Percentiles rank a stretch among this genome's conserved stretches.
Evolutionary conservation across 2,888 invertebrate species (phyloP).

Genomic region (Tigriopus californicus): DNA sequence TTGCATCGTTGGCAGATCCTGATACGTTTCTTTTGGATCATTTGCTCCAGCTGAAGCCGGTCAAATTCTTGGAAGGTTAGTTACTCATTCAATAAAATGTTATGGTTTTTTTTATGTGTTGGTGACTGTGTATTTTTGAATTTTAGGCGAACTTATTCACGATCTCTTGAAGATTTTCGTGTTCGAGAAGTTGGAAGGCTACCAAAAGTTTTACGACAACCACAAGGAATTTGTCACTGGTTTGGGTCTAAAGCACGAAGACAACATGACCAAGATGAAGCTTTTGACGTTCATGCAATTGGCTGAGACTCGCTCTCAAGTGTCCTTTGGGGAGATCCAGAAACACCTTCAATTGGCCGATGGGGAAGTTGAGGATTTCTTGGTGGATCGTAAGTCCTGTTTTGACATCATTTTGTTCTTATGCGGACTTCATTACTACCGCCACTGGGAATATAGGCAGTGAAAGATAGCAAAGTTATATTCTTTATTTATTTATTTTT

Average conservation of each 20-base stretch:
- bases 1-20: slow-evolving; percentile 84
- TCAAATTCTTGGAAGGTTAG: slow-evolving; percentile 58
- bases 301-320: slow-evolving; percentile 79
- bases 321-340: slow-evolving; percentile 72
- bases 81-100: not conserved
- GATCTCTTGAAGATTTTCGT: slow-evolving; percentile 87
- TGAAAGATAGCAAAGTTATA: too few relatives aligned
- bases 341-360: slow-evolving; percentile 67
- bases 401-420: not conserved
- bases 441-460: too few relatives aligned
- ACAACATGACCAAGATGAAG: slow-evolving; percentile 91
- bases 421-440: not conserved
- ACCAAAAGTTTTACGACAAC: slow-evolving; percentile 73
- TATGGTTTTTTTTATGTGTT: slow-evolving; percentile 24
- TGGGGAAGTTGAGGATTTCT: slow-evolving; percentile 82
- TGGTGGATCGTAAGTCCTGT: slow-evolving; percentile 52
- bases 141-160: slow-evolving; percentile 68
- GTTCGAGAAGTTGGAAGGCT: slow-evolving; percentile 75
- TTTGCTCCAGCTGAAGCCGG: slow-evolving; percentile 75
- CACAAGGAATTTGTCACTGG: slow-evolving; percentile 34
- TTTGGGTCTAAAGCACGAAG: slow-evolving; percentile 61
- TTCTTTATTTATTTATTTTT: too few relatives aligned
- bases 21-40: slow-evolving; percentile 89
- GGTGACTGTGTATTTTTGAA: too few relatives aligned
- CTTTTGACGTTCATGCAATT: slow-evolving; percentile 91